Evolutionary conservation across 2,113 vertebrate species (phyloP).

Genomic region (Rattus norvegicus): DNA sequence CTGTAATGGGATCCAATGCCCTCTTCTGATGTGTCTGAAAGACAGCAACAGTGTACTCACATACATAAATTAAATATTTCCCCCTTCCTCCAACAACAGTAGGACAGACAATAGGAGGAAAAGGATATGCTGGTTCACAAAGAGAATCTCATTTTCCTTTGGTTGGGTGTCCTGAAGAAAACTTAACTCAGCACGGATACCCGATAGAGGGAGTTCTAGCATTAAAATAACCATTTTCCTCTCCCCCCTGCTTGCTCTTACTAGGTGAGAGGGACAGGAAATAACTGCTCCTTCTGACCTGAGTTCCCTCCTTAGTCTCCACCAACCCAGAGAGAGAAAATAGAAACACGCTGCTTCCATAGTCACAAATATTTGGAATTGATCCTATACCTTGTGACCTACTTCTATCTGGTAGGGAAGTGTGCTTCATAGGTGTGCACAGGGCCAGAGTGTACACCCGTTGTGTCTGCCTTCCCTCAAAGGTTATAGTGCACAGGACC

Average conservation of each 20-base stretch:
- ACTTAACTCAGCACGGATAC: not conserved
- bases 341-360: not conserved
- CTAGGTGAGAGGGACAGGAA: not conserved
- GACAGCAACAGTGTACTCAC: too few relatives aligned
- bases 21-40: too few relatives aligned
- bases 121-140: not conserved
- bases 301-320: not conserved
- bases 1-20: too few relatives aligned
- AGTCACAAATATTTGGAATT: not conserved
- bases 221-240: not conserved
- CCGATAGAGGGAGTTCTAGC: not conserved
- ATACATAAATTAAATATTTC: too few relatives aligned
- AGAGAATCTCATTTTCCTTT: not conserved
- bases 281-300: not conserved
- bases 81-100: not conserved
- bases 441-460: not conserved
- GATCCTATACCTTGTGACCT: too few relatives aligned
- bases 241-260: not conserved
- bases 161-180: not conserved
- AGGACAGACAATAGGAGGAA: not conserved
- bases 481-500: not conserved
- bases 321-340: too few relatives aligned
- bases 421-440: not conserved
- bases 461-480: too few relatives aligned
- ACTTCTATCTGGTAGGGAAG: not conserved